Percentiles rank a stretch among this genome's conserved stretches.
Conservation (phyloP, 1,140 invertebrate species). For the Drosophila sturtevanti region DNA sequence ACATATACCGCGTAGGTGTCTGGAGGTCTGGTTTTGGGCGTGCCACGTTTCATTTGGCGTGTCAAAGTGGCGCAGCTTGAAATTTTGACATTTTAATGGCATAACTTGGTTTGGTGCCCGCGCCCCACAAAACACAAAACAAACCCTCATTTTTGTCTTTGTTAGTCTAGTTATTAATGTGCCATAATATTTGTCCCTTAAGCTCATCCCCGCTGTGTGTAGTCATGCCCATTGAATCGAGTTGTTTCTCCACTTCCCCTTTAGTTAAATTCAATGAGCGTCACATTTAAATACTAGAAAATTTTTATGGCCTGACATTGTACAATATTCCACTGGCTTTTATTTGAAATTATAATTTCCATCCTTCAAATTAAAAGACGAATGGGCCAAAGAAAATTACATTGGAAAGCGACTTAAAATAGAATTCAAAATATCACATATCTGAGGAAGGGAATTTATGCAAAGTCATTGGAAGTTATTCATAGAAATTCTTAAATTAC, state of each 20-base stretch:
- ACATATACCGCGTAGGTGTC: constrained; percentile 18
- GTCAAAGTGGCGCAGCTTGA: constrained; percentile 62
- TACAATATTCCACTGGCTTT: not conserved
- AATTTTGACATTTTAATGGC: constrained; percentile 71
- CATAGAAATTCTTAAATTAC: constrained; percentile 1
- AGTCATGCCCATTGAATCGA: not conserved
- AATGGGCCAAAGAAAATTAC: not conserved
- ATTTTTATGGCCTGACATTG: constrained; percentile 16
- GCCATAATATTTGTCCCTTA: constrained; percentile 51
- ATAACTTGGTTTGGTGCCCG: constrained; percentile 37
- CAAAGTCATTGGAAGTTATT: not conserved
- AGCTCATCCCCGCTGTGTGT: not conserved
- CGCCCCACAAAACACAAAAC: constrained; percentile 13
- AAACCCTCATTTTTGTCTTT: not conserved
- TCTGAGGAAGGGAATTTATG: not conserved
- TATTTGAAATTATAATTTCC: constrained; percentile 39
- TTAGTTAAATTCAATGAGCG: constrained; percentile 16
- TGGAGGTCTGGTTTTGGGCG: constrained; percentile 33
- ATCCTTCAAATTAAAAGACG: not conserved
- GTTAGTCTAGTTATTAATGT: constrained; percentile 60
- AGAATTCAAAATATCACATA: constrained; percentile 1
- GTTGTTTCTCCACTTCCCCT: not conserved
- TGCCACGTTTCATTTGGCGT: constrained; percentile 66
- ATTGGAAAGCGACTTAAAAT: not conserved
- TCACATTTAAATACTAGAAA: constrained; percentile 46